Percentiles rank a stretch among this genome's conserved stretches.
phyloP scores from a whole-genome alignment of 2,888 invertebrate species.

The Apantesis nais region DNA sequence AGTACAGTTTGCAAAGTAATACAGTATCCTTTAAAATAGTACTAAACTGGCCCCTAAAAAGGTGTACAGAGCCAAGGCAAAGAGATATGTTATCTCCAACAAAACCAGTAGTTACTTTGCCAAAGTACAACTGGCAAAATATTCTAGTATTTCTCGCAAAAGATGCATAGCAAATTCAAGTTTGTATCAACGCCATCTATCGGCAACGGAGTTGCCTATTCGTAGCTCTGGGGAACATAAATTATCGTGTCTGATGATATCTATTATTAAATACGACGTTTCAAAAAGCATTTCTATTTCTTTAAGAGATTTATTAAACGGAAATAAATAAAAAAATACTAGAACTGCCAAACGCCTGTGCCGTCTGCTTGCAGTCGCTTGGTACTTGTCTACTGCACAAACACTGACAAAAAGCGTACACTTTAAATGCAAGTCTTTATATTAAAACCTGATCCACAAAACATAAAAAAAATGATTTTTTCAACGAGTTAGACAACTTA shows the following conservation, averaged over 20 bases:
- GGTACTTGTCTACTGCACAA: background rate
- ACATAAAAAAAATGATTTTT: background rate
- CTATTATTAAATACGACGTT: background rate
- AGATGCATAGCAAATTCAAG: background rate
- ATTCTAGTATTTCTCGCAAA: background rate
- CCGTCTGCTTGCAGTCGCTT: background rate
- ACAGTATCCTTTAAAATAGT: no score
- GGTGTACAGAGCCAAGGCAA: no score
- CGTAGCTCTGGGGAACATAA: background rate
- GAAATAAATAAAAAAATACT: background rate
- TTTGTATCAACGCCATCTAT: background rate
- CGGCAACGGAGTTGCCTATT: background rate
- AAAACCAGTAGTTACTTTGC: background rate
- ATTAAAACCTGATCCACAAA: background rate
- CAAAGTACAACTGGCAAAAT: background rate
- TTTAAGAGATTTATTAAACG: background rate
- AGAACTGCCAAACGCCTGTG: background rate
- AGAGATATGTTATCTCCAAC: no score
- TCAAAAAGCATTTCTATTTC: background rate
- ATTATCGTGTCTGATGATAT: background rate
- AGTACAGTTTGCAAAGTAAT: no score
- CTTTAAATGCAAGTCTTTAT: background rate
- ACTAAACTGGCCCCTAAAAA: no score
- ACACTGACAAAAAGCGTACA: background rate
- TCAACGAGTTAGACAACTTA: background rate